Percentiles rank a stretch among this genome's conserved stretches.
Conservation (phyloP, 2,113 vertebrate genomes). For the Oreotrochilus melanogaster region DNA sequence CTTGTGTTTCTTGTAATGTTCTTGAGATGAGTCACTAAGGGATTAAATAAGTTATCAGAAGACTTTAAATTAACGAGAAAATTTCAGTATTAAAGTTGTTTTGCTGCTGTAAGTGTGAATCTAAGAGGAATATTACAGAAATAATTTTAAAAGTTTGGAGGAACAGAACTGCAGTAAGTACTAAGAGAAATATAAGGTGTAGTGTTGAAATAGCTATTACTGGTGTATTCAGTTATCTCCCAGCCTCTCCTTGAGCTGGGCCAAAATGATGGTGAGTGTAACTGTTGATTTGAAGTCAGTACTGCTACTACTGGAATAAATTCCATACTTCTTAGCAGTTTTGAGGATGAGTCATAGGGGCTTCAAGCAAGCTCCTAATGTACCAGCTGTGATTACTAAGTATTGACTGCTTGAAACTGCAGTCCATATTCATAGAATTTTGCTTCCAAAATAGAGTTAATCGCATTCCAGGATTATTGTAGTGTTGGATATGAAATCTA, state of each 20-base stretch:
- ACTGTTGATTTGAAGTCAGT: neutral
- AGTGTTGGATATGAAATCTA: constrained; percentile 76
- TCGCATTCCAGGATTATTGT: constrained; percentile 30
- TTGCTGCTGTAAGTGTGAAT: neutral
- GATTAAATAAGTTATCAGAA: neutral
- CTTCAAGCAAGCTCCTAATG: neutral
- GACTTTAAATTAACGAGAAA: neutral
- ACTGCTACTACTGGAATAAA: neutral
- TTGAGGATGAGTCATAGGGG: neutral
- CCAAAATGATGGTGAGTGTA: neutral
- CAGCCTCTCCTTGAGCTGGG: neutral
- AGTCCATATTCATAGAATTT: neutral
- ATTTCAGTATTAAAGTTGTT: neutral
- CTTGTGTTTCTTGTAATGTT: neutral
- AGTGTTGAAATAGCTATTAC: neutral
- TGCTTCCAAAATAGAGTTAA: constrained; percentile 6
- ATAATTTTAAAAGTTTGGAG: neutral
- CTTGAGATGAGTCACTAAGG: neutral
- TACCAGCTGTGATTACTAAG: neutral
- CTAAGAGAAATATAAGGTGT: constrained; percentile 26
- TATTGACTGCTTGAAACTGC: neutral
- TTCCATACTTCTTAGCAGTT: neutral
- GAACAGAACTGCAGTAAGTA: constrained; percentile 3
- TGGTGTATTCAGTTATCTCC: neutral
- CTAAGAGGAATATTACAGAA: neutral